Conservation (phyloP, 2,888 invertebrate genomes). For the Margaritifera margaritifera region DNA sequence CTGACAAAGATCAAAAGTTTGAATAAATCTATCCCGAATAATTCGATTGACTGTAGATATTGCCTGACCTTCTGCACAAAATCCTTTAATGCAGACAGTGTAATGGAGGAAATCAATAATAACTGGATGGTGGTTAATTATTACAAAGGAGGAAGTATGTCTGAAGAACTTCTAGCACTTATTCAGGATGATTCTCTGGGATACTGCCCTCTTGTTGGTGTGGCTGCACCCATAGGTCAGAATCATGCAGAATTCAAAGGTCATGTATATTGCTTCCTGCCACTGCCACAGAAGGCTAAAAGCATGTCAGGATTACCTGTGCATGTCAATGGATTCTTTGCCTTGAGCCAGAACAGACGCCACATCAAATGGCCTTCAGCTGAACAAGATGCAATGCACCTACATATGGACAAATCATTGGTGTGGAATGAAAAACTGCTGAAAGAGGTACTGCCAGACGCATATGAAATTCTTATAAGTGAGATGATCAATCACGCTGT, state of each 20-base stretch:
- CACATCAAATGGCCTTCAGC: slow-evolving; percentile 20
- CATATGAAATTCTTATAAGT: slow-evolving; percentile 13
- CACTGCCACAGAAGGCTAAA: slow-evolving; percentile 20
- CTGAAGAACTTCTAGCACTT: slow-evolving; percentile 13
- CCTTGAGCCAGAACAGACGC: slow-evolving; percentile 20
- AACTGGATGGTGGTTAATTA: slow-evolving; percentile 36
- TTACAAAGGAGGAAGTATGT: slow-evolving; percentile 26
- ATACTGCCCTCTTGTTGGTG: slow-evolving; percentile 23
- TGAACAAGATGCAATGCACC: slow-evolving; percentile 9
- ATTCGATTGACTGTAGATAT: no score
- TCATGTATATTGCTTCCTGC: slow-evolving; percentile 29
- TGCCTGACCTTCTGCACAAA: no score
- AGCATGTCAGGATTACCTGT: slow-evolving; percentile 22
- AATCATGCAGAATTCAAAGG: slow-evolving; percentile 11
- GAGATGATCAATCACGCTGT: slow-evolving; percentile 6
- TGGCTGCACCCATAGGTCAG: slow-evolving; percentile 12
- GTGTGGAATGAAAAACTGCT: slow-evolving; percentile 22
- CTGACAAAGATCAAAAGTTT: neutral
- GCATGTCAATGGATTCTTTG: slow-evolving; percentile 28
- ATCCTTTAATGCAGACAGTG: no score
- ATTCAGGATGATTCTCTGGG: slow-evolving; percentile 7
- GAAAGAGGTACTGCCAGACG: slow-evolving; percentile 18
- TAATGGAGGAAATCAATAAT: no score
- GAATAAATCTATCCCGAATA: no score
- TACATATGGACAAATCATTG: slow-evolving; percentile 16